A percentile compares a stretch with the other conserved stretches of the same genome.
phyloP scores from a whole-genome alignment of 1,140 invertebrate genomes.

The Drosophila auraria region DNA sequence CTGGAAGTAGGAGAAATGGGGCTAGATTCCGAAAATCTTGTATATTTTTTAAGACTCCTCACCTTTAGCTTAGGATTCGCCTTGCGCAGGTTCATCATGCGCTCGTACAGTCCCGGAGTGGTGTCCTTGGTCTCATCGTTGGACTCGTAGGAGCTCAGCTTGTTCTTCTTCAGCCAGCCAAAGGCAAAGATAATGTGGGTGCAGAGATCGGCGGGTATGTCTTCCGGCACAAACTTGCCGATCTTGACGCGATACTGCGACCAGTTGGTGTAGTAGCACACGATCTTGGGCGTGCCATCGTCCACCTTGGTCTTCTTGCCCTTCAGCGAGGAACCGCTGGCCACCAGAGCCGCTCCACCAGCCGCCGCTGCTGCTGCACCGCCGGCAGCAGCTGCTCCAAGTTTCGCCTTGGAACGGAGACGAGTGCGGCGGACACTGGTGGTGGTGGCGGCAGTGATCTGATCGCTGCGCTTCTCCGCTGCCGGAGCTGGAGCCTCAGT shows the following conservation, averaged over 20 bases:
- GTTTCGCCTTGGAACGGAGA: conserved; percentile 87
- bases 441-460: conserved; percentile 86
- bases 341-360: conserved; percentile 87
- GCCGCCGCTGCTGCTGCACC: conserved; percentile 87
- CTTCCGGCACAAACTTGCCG: conserved; percentile 97
- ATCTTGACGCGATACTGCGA: conserved; percentile 97
- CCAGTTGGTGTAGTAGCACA: conserved; percentile 99
- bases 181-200: conserved; percentile 98
- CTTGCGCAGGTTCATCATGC: conserved; percentile 93
- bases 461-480: conserved; percentile 86
- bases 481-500: conserved; percentile 79
- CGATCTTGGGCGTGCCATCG: conserved; percentile 89
- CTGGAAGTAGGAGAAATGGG: conserved; percentile 38
- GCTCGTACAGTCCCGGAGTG: conserved; percentile 95
- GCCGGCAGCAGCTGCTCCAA: conserved; percentile 87
- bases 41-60: neutral
- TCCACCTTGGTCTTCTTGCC: conserved; percentile 88
- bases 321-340: conserved; percentile 85
- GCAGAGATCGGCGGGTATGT: conserved; percentile 97
- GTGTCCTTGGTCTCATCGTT: conserved; percentile 97
- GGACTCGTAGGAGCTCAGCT: conserved; percentile 94
- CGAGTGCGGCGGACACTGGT: conserved; percentile 88
- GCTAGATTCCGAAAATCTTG: neutral
- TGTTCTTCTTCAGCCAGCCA: conserved; percentile 98
- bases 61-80: conserved; percentile 94